Conservation (phyloP, 2,113 vertebrate species). For the Oreochromis spilurus region DNA sequence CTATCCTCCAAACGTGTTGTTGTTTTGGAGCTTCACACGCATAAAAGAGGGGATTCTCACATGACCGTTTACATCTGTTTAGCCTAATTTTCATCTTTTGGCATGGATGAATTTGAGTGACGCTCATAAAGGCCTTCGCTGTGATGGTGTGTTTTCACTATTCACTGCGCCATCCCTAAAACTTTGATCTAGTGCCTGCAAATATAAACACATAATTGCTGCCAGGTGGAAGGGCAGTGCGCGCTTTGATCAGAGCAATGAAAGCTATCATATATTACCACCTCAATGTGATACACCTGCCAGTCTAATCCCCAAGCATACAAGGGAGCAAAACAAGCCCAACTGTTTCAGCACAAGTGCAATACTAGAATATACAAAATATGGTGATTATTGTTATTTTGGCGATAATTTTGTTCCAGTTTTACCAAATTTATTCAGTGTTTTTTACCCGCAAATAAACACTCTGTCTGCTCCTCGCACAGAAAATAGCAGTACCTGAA, state of each 20-base stretch:
- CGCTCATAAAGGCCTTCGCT: neutral
- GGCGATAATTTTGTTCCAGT: neutral
- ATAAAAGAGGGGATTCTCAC: neutral
- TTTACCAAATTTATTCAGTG: neutral
- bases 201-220: neutral
- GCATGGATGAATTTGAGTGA: neutral
- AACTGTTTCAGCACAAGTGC: neutral
- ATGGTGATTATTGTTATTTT: neutral
- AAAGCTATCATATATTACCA: neutral
- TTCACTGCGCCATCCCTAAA: neutral
- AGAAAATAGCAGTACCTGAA: neutral
- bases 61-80: neutral
- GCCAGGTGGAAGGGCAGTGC: slow-evolving; percentile 6
- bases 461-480: neutral
- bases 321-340: neutral
- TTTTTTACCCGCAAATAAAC: neutral
- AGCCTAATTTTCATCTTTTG: neutral
- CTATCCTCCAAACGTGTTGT: neutral
- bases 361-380: neutral
- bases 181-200: slow-evolving; percentile 14
- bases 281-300: slow-evolving; percentile 5
- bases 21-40: neutral
- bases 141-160: neutral
- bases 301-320: neutral
- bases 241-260: slow-evolving; percentile 20